A percentile compares a stretch with the other conserved stretches of the same genome.
These are phyloP conservation scores for Tipula confusa DNA, from an alignment of 2,888 invertebrate species.

Conservation along the genomic window DNA sequence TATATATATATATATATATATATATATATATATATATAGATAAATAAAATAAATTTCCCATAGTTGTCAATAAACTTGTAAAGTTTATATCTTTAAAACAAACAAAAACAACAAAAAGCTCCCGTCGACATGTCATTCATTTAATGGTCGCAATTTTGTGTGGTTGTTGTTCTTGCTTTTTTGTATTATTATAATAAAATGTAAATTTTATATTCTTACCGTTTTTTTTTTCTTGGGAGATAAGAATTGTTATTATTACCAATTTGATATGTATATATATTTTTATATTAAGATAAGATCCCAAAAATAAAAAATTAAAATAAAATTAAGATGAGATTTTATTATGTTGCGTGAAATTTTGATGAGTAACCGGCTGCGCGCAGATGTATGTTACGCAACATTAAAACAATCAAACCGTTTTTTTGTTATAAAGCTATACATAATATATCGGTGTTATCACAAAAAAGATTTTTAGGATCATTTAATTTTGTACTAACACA, in stretches of 20 bases:
- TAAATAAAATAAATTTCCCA: neutral
- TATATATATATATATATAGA: too few species aligned
- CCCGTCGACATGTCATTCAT: constrained; percentile 25
- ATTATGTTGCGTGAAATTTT: neutral
- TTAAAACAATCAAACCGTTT: neutral
- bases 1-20: too few species aligned
- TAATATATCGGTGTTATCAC: neutral
- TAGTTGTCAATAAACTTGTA: neutral
- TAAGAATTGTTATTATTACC: constrained; percentile 7
- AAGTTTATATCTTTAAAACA: neutral
- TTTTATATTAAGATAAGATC: neutral
- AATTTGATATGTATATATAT: neutral
- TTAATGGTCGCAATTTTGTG: neutral
- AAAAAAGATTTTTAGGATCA: neutral
- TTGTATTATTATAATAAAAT: neutral
- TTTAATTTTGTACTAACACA: neutral
- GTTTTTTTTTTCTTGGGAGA: neutral
- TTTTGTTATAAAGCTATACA: neutral
- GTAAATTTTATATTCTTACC: constrained; percentile 1
- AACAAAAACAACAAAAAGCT: neutral
- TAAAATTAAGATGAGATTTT: neutral
- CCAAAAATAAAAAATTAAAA: neutral
- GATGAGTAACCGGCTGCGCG: constrained; percentile 1
- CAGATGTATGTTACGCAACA: constrained; percentile 1
- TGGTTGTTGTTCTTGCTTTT: neutral